Evolutionary conservation across 2,113 vertebrate genomes (phyloP).

Genomic region (Chionodraco myersi): DNA sequence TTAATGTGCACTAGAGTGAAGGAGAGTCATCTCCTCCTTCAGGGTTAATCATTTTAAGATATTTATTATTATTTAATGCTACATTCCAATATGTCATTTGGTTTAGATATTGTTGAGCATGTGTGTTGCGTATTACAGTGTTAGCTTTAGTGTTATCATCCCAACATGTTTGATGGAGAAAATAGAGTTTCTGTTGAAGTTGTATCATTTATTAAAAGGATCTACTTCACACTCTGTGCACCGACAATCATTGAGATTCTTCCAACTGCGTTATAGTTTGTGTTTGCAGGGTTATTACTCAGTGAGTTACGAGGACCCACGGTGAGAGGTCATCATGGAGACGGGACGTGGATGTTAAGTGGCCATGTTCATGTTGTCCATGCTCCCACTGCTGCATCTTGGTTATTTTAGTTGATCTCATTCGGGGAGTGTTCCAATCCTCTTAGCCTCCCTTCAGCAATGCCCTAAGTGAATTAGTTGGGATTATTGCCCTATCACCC

Average conservation of each 20-base stretch:
- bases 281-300: not conserved
- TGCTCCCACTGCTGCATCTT: conserved; percentile 69
- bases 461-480: conserved; percentile 88
- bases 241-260: conserved; percentile 33
- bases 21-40: conserved; percentile 34
- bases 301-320: not conserved
- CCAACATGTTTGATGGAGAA: conserved; percentile 52
- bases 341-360: conserved; percentile 16
- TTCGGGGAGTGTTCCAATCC: conserved; percentile 88
- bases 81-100: conserved; percentile 56
- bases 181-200: conserved; percentile 63
- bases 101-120: conserved; percentile 49
- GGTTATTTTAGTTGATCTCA: conserved; percentile 87
- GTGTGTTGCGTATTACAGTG: conserved; percentile 66
- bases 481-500: conserved; percentile 83
- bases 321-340: not conserved
- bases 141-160: conserved; percentile 57
- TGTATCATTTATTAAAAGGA: conserved; percentile 77
- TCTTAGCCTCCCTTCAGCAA: conserved; percentile 85
- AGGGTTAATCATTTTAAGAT: conserved; percentile 50
- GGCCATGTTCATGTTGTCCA: conserved; percentile 46
- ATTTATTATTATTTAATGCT: conserved; percentile 59
- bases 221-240: conserved; percentile 43
- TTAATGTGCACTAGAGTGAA: conserved; percentile 33
- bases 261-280: not conserved